Percentiles rank a stretch among this genome's conserved stretches.
Conservation (phyloP, 2,113 vertebrate genomes). For the cat (Felis catus) region DNA sequence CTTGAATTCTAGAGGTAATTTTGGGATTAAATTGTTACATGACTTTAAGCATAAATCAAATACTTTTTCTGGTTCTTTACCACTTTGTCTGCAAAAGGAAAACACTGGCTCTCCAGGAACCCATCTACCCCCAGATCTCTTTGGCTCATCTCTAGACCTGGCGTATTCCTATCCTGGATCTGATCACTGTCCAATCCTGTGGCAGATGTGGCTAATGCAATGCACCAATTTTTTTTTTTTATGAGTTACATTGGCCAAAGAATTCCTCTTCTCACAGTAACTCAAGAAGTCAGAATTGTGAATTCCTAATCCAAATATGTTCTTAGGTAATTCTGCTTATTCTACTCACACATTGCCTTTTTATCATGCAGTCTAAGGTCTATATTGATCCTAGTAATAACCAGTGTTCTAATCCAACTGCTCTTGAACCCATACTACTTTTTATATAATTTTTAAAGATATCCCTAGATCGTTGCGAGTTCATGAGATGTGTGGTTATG, state of each 20-base stretch:
- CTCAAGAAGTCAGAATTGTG: not conserved
- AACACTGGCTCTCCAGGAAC: not conserved
- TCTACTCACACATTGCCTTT: not conserved
- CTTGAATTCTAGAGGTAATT: conserved; percentile 3
- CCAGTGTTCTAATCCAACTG: not conserved
- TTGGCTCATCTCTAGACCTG: not conserved
- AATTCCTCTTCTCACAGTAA: not conserved
- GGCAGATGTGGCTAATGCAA: not conserved
- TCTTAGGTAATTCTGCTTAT: not conserved
- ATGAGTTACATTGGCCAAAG: not conserved
- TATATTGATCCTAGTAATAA: not conserved
- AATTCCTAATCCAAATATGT: not conserved
- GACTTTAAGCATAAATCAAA: not conserved
- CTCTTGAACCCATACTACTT: not conserved
- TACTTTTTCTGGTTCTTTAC: not conserved
- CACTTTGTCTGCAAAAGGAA: not conserved
- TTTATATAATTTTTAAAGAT: not conserved
- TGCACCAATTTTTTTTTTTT: not conserved
- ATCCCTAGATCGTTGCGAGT: not conserved
- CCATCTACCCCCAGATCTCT: not conserved
- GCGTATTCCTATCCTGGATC: not conserved
- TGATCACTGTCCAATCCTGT: accelerated
- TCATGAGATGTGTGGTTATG: not conserved
- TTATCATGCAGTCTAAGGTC: not conserved
- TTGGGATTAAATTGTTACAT: not conserved